Evolutionary conservation across 1,140 invertebrate species (phyloP), one percentile per base, ranked within the genome.

Genomic region (Drosophila persimilis): DNA sequence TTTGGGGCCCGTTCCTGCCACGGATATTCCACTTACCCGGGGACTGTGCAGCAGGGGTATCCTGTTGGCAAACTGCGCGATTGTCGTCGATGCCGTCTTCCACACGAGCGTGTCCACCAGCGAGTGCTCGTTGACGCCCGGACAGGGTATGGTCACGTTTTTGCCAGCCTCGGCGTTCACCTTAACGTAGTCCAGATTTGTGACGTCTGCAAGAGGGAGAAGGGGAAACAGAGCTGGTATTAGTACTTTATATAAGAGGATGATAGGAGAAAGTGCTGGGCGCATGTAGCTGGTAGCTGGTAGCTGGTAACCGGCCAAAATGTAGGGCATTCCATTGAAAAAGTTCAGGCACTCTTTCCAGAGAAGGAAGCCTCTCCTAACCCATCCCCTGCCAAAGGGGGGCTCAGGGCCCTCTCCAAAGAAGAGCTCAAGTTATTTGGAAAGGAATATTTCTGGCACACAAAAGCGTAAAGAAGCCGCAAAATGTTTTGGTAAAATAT

Each of bases 121-220:
- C 8, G 94, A 94, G 69, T 93, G 92, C 83, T 94, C 93, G 52
- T 93, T 94, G 43, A 94, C 94, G 11, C 94, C 94, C 2, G 95
- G 94, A 92, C 94, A 95, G 39, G 93, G 91, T 71, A 95, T 88
- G 44, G 93, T 94, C 57, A 94, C 92, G 89, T 95, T 95, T 61
- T 93, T 93, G 47, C 94, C 94, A n/a, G 94, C 94, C 73, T 94
- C 93, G 17, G 93, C 93, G 64, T 93, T 92, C 44, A 94, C 91
- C 53, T 92, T 93, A 60, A 93, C 91, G 59, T 94, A 90, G 67
- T 93, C 91, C 56, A 94, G 84, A 79, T 93, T 92, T 77, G 92
- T 92, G 61, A 93, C 92, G 89, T 94, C 93, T 91, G 80, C 53
- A 90, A 83, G 39, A 22, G 58, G 44, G 26, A 61, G 44, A 61